These are phyloP conservation scores for Psittacara wagleri DNA, from an alignment of 2,113 vertebrate genomes.

Conservation along the genomic window DNA sequence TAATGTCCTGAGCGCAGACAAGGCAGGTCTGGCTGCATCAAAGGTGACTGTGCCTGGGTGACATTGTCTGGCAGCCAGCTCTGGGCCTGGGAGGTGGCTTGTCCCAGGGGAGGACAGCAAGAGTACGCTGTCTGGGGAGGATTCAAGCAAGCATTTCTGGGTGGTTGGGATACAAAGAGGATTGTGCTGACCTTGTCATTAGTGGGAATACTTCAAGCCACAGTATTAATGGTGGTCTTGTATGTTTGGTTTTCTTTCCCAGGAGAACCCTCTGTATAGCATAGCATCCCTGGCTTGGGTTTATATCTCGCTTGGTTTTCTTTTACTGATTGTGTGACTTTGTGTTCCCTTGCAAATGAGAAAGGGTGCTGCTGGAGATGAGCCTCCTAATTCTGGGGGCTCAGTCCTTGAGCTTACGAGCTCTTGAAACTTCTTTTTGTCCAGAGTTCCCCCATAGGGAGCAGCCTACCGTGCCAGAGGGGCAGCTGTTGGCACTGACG, in stretches of 20 bases:
- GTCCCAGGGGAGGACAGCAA: background rate
- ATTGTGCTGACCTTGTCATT: background rate
- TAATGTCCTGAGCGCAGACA: background rate
- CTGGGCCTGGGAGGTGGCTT: background rate
- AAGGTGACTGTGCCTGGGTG: background rate
- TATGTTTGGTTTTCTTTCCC: background rate
- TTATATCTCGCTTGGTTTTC: background rate
- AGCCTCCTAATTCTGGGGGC: background rate
- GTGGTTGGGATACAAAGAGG: background rate
- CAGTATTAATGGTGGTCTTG: background rate
- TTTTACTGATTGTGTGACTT: background rate
- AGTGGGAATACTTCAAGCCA: background rate
- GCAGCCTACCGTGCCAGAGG: accelerated
- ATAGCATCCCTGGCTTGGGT: background rate
- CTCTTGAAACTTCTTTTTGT: background rate
- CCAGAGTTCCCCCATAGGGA: background rate
- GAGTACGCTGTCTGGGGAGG: background rate
- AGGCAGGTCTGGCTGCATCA: background rate
- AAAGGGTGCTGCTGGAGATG: background rate
- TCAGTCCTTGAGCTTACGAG: background rate
- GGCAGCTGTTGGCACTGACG: background rate
- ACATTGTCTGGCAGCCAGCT: background rate
- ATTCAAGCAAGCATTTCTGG: background rate
- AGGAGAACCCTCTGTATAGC: background rate
- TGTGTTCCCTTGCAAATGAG: background rate